Percentiles rank a stretch among this genome's conserved stretches.
Evolutionary conservation across 2,113 vertebrate genomes (phyloP).

Genomic region (Cinclus cinclus): DNA sequence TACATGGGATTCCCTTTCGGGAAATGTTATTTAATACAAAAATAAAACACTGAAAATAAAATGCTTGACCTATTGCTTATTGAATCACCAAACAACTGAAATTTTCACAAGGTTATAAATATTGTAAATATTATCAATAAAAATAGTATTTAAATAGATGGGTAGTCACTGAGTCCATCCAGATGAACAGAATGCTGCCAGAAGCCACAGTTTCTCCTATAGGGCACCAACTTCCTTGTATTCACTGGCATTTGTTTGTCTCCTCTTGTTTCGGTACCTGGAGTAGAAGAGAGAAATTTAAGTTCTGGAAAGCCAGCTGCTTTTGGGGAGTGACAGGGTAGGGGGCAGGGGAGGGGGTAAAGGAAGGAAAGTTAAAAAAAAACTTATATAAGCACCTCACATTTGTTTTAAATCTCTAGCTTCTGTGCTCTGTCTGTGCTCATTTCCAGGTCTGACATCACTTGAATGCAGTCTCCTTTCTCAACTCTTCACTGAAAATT

Average conservation of each 20-base stretch:
- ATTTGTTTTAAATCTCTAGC: neutral
- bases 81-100: slow-evolving; percentile 48
- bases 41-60: slow-evolving; percentile 68
- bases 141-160: slow-evolving; percentile 66
- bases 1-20: neutral
- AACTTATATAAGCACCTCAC: neutral
- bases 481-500: neutral
- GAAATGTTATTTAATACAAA: slow-evolving; percentile 52
- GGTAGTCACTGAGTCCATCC: neutral
- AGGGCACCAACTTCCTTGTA: slow-evolving; percentile 58
- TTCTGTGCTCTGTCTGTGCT: neutral
- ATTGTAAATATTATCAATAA: slow-evolving; percentile 67
- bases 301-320: neutral
- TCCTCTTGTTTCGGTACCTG: slow-evolving; percentile 56
- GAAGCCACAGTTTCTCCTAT: neutral
- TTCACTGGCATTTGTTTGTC: neutral
- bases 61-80: slow-evolving; percentile 63
- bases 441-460: neutral
- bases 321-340: neutral
- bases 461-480: neutral
- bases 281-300: neutral
- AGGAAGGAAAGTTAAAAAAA: neutral
- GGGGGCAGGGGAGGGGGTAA: neutral
- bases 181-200: neutral
- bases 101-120: slow-evolving; percentile 61